phyloP scores from a whole-genome alignment of 2,113 vertebrate genomes.

The Lamprotornis superbus region DNA sequence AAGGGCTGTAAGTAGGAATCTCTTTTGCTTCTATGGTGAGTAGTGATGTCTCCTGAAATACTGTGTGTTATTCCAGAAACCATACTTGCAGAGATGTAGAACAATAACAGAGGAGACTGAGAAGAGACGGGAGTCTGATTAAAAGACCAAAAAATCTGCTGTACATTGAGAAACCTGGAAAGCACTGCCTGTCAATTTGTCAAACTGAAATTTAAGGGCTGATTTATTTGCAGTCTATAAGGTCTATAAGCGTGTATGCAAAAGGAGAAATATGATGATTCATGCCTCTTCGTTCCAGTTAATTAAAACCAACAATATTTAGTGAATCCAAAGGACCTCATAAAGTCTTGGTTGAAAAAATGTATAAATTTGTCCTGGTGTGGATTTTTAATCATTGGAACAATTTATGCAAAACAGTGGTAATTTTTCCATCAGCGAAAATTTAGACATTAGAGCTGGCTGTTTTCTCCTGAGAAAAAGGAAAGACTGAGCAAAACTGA shows the following conservation, averaged over 20 bases:
- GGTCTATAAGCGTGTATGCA: background rate
- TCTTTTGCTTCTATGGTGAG: background rate
- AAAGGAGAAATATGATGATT: background rate
- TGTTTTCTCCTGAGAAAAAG: background rate
- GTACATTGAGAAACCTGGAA: background rate
- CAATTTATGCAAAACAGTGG: background rate
- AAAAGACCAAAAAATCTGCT: background rate
- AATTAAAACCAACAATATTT: background rate
- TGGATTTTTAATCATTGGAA: background rate
- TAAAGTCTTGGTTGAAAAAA: background rate
- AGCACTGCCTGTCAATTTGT: background rate
- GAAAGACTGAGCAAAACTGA: background rate
- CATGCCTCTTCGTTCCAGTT: background rate
- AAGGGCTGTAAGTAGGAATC: background rate
- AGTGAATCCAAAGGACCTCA: background rate
- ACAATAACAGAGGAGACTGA: background rate
- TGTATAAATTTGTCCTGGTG: background rate
- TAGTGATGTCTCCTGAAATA: background rate
- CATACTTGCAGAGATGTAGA: background rate
- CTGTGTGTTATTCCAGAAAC: background rate
- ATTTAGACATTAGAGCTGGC: background rate
- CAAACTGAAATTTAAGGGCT: background rate
- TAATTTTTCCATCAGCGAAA: background rate
- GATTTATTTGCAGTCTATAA: background rate
- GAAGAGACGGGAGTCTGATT: background rate